phyloP scores from a whole-genome alignment of 1,140 invertebrate species.

The Pomacea maculata region DNA sequence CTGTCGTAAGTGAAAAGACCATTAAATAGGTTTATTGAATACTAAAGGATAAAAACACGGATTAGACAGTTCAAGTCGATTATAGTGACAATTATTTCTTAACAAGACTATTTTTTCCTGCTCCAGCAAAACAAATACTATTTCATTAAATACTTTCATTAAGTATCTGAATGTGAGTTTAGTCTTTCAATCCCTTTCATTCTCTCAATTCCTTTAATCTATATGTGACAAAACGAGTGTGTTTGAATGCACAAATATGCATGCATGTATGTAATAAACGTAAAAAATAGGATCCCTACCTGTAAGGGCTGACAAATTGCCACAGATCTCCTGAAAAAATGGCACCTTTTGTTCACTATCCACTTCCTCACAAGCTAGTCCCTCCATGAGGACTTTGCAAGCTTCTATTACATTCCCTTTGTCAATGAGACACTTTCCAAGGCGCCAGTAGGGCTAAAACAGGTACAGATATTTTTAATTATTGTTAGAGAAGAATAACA shows the following conservation, averaged over 20 bases:
- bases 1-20: background rate
- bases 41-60: background rate
- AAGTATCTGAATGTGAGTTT: background rate
- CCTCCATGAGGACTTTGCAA: conserved; percentile 7
- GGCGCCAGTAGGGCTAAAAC: conserved; percentile 19
- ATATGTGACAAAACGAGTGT: background rate
- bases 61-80: background rate
- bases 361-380: background rate
- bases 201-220: background rate
- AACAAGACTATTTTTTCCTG: too few relatives aligned
- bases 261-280: background rate
- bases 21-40: background rate
- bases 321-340: conserved; percentile 10
- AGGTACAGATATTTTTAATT: background rate
- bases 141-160: background rate
- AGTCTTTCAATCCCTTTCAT: background rate
- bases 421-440: conserved; percentile 17
- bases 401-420: background rate
- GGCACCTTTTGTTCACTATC: conserved; percentile 3
- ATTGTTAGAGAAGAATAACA: background rate
- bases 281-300: background rate
- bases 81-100: background rate
- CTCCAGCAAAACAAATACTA: too few relatives aligned
- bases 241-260: background rate
- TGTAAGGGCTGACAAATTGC: conserved; percentile 2